These are phyloP conservation scores for Protosalanx chinensis DNA, from an alignment of 2,797 vertebrate species.

Conservation along the genomic window DNA sequence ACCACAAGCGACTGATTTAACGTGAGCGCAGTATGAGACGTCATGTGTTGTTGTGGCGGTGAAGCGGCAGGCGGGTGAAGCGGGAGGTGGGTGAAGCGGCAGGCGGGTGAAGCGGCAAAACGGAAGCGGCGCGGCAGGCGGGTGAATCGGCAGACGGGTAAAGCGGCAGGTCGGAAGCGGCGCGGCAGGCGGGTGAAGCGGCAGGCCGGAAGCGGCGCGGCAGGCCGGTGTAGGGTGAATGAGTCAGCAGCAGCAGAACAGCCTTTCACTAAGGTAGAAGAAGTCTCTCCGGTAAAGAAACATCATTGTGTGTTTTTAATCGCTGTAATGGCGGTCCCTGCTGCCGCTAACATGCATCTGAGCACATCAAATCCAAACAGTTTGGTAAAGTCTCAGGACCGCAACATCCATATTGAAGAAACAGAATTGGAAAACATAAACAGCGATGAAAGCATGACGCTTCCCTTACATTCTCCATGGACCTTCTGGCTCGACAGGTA, in stretches of 20 bases:
- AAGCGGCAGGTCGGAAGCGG: constrained; percentile 19
- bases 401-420: constrained; percentile 68
- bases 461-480: constrained; percentile 88
- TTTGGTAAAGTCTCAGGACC: constrained; percentile 58
- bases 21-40: background rate
- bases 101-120: constrained; percentile 54
- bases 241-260: constrained; percentile 64
- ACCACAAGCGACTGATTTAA: constrained; percentile 34
- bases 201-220: constrained; percentile 13
- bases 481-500: constrained; percentile 96
- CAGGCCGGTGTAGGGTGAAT: constrained; percentile 55
- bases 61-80: constrained; percentile 48
- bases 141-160: too few species aligned
- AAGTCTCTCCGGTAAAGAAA: background rate
- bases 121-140: constrained; percentile 45
- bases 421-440: constrained; percentile 63
- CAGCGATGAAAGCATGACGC: constrained; percentile 55
- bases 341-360: constrained; percentile 64
- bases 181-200: constrained; percentile 51
- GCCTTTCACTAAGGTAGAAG: constrained; percentile 5
- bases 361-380: constrained; percentile 58
- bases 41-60: constrained; percentile 65
- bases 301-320: constrained; percentile 10
- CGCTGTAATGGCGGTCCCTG: constrained; percentile 69
- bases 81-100: constrained; percentile 54